These are phyloP conservation scores for Helleia helle DNA, from an alignment of 2,888 invertebrate genomes.

Conservation along the genomic window DNA sequence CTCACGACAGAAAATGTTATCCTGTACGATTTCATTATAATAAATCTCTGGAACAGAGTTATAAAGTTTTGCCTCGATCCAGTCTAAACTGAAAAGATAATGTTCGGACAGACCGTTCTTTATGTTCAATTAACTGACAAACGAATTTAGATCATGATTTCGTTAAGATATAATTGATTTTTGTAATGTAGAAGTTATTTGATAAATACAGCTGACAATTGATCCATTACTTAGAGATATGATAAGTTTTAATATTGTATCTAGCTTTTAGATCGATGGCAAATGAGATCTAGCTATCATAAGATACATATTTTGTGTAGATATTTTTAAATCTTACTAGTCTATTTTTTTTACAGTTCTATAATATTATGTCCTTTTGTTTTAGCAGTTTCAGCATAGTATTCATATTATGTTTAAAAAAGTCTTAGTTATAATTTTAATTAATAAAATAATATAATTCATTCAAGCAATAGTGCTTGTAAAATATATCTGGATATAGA, in stretches of 20 bases:
- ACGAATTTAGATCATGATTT: constrained; percentile 26
- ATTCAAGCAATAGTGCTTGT: too few species aligned
- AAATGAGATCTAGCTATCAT: too few species aligned
- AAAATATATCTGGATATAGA: too few species aligned
- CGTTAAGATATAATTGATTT: constrained; percentile 23
- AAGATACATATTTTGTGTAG: too few species aligned
- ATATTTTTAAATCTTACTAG: too few species aligned
- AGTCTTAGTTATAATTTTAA: too few species aligned
- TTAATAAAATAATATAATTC: too few species aligned
- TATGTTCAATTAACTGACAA: constrained; percentile 28
- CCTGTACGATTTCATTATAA: constrained; percentile 57
- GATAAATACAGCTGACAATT: constrained; percentile 50
- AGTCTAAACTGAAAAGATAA: constrained; percentile 41
- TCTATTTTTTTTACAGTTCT: too few species aligned
- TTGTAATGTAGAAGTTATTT: constrained; percentile 32
- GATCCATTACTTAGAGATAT: constrained; percentile 41
- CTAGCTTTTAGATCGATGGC: too few species aligned
- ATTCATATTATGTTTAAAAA: too few species aligned
- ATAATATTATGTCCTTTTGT: too few species aligned
- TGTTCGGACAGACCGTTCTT: constrained; percentile 36
- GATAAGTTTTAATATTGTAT: constrained; percentile 19
- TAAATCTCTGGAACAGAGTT: constrained; percentile 51
- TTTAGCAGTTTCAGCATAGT: too few species aligned
- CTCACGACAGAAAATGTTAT: constrained; percentile 53
- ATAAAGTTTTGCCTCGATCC: constrained; percentile 54